Evolutionary conservation across 2,797 vertebrate species (phyloP).

Genomic region (Neosilurus hyrtlii): DNA sequence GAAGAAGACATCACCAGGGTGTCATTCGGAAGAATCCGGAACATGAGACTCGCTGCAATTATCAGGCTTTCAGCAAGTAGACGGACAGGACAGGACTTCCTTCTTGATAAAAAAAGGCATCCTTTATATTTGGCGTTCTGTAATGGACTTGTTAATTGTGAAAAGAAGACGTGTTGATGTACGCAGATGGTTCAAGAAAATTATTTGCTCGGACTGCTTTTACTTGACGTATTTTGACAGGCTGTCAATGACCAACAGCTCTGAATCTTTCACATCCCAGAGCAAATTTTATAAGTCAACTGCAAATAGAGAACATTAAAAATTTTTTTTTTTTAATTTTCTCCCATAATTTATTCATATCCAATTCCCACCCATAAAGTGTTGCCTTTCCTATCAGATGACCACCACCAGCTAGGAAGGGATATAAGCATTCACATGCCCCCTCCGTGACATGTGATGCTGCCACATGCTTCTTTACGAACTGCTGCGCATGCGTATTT

Average conservation of each 20-base stretch:
- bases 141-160: slow-evolving; percentile 24
- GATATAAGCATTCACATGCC: too few relatives aligned
- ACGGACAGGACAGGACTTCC: not conserved
- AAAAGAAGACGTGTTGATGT: slow-evolving; percentile 13
- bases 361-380: too few relatives aligned
- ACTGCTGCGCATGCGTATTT: too few relatives aligned
- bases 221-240: not conserved
- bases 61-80: slow-evolving; percentile 2
- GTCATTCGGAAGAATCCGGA: slow-evolving; percentile 5
- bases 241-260: not conserved
- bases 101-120: not conserved
- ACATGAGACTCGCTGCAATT: slow-evolving; percentile 21
- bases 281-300: not conserved
- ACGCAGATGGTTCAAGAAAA: not conserved
- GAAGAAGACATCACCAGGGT: slow-evolving; percentile 17
- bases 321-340: not conserved
- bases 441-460: too few relatives aligned
- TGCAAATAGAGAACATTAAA: not conserved
- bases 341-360: too few relatives aligned
- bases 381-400: too few relatives aligned
- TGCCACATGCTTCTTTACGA: too few relatives aligned
- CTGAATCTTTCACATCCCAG: not conserved
- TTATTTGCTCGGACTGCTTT: not conserved
- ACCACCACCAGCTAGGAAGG: too few relatives aligned
- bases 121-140: not conserved